Base-by-base conservation (phyloP, 1,140 invertebrate species). In the Hyphantria cunea region DNA sequence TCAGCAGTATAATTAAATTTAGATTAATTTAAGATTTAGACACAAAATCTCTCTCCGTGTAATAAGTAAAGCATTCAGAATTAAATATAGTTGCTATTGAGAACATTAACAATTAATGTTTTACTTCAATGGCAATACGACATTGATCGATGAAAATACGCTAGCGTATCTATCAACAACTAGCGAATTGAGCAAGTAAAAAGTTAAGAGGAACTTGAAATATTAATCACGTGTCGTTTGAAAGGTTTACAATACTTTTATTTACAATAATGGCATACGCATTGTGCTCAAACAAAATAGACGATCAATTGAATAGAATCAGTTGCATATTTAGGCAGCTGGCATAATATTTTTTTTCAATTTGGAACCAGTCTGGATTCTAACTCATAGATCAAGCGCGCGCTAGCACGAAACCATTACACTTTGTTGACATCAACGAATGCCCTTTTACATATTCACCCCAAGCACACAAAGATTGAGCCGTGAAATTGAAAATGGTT, bases 401-500 rank as follows among this genome's bases (percentile, higher is more conserved):
- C 72, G 72, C 74, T 69, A 82, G 76, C 85, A 85, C 78, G 79
- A 84, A 85, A 85, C 83, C 84, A 86, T 88, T 88, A 86, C 81
- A 85, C 82, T 86, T 82, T 87, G 82, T 87, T 87, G 84, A 85
- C 84, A 82, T 72, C 84, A 81, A 87, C 81, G 82, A 84, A 84
- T 89, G 82, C 81, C 81, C 82, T 83, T 83, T 86, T 85, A 89
- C 80, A 84, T 85, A 89, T 88, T 86, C 86, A 86, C 84, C 81
- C 80, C 84, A 78, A 82, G 77, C 84, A 82, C 78, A 83, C 80
- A 86, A 86, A 86, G 84, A 89, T 86, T 89, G 85, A 88, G 82
- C 80, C 79, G 80, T 88, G 78, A 86, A 88, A 89, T 88, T 86
- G 82, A 86, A 89, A 89, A 89, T 86, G 78, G 81, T 86, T 87